phyloP scores from a whole-genome alignment of 1,140 invertebrate species.

The Trachymyrmex cornetzi region DNA sequence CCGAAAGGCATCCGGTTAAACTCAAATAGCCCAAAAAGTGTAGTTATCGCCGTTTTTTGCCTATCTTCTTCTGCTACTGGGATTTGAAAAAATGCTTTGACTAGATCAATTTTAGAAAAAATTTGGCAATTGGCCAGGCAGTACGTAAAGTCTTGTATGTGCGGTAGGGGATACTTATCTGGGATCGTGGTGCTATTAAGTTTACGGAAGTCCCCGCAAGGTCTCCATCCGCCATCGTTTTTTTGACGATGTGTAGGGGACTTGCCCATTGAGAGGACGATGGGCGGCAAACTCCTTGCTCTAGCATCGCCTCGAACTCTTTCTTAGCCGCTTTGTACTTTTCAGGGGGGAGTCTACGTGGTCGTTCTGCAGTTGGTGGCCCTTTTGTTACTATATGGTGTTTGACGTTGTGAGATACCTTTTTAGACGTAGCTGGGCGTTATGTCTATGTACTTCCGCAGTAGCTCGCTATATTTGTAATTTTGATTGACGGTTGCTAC shows the following conservation, averaged over 20 bases:
- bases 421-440: background rate
- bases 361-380: background rate
- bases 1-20: background rate
- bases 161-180: background rate
- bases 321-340: background rate
- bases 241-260: background rate
- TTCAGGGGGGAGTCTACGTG: background rate
- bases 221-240: background rate
- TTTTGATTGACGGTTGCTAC: background rate
- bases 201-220: slow-evolving; percentile 42
- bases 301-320: background rate
- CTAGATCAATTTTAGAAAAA: background rate
- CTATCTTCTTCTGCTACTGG: background rate
- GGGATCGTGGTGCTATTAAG: slow-evolving; percentile 80
- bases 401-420: background rate
- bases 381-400: background rate
- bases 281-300: background rate
- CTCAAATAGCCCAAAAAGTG: background rate
- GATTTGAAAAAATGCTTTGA: background rate
- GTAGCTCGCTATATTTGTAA: background rate
- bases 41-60: background rate
- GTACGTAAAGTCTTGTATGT: background rate
- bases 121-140: background rate
- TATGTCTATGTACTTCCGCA: background rate
- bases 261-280: background rate